A percentile compares a stretch with the other conserved stretches of the same genome.
These are phyloP conservation scores for Myrmecobius fasciatus DNA, from an alignment of 2,113 vertebrate species.

Conservation along the genomic window DNA sequence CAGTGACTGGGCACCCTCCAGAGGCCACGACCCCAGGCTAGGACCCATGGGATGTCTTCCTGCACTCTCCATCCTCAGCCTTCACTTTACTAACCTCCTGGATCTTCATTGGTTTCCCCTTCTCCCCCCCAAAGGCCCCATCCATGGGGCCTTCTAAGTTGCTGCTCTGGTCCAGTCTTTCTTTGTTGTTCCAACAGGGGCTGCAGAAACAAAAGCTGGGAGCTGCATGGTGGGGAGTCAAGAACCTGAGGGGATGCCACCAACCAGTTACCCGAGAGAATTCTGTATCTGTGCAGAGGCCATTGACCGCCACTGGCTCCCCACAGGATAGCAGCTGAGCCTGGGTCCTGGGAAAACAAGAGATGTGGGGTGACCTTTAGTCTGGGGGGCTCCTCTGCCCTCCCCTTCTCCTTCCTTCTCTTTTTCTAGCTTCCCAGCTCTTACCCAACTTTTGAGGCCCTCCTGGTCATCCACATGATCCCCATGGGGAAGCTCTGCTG, in stretches of 20 bases:
- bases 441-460: conserved; percentile 84
- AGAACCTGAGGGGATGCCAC: rapidly evolving
- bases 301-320: conserved; percentile 78
- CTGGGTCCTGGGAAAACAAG: conserved; percentile 64
- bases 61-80: neutral
- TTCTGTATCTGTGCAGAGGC: conserved; percentile 75
- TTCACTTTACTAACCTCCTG: neutral
- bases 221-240: rapidly evolving
- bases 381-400: neutral
- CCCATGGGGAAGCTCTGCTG: conserved; percentile 66
- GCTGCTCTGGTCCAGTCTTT: conserved; percentile 59
- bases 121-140: neutral
- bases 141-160: conserved; percentile 55
- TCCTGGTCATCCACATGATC: conserved; percentile 75
- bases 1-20: neutral
- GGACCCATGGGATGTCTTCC: neutral
- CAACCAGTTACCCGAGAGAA: conserved; percentile 69
- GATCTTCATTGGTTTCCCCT: rapidly evolving
- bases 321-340: conserved; percentile 43
- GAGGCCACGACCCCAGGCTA: too few relatives aligned
- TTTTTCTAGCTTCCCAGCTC: neutral
- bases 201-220: conserved; percentile 55
- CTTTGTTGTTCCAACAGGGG: conserved; percentile 64
- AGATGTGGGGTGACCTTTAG: neutral
- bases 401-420: too few relatives aligned